Evolutionary conservation across 1,140 invertebrate genomes (phyloP), one percentile per base, ranked within the genome.

Genomic region (Zaprionus ghesquierei): DNA sequence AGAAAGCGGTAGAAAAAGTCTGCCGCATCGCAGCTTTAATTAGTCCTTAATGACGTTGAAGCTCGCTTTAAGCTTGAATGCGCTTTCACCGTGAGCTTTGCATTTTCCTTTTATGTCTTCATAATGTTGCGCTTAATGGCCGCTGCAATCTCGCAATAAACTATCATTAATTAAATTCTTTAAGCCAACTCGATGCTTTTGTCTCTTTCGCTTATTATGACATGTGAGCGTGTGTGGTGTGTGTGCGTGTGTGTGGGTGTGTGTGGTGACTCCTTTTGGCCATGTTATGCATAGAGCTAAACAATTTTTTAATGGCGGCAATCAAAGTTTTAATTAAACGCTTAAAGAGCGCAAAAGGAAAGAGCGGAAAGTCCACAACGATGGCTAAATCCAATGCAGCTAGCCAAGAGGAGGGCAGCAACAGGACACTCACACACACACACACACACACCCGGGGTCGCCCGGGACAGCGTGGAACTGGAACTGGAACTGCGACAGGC

Each of bases 291-390:
- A 78, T 51, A 62, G 35, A 56, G 44, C 33, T 50, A 33, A 53
- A 53, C 63, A 27, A 44, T 41, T 72, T 77, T 64, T 70, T 85
- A 85, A 85, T 85, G 74, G 66, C 69, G 50, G 70, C 81, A 85
- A 85, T 86, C 81, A 85, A 85, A 86, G 77, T 85, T 85, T 85
- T 85, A 85, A 85, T 85, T 86, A 85, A 86, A 86, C 74, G 69
- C 81, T 86, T 86, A 60, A 85, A 86, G 74, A 85, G 70, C 68
- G 59, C 15, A 33, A 44, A n/a, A 54, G 56, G 46, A 13, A n/a
- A 65, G 22, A 49, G 50, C 41, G 29, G 15, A 68, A 72, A 79
- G 58, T 65, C 64, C 81, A 63, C 64, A 77, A 65, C 66, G 62
- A 58, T 55, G 85, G 85, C 77, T 77, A 77, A 86, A 65, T 56